Percentiles rank a stretch among this genome's conserved stretches.
phyloP scores from a whole-genome alignment of 2,888 invertebrate species.

The Cephus sareptanus region DNA sequence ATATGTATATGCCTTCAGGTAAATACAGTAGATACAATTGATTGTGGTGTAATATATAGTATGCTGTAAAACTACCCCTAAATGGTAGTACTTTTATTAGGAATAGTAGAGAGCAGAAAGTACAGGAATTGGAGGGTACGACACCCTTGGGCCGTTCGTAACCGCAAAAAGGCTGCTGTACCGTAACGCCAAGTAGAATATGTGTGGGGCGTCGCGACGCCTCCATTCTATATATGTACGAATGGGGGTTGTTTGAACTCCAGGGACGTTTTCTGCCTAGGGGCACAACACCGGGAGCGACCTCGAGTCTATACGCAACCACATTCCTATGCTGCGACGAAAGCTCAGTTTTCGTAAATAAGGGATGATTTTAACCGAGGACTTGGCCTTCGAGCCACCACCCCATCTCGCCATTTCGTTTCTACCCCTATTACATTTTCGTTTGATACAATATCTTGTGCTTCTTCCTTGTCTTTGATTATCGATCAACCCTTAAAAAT shows the following conservation, averaged over 20 bases:
- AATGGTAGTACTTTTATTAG: not conserved
- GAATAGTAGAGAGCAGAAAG: not conserved
- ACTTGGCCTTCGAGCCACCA: conserved; percentile 14
- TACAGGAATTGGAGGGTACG: not conserved
- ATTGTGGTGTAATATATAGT: not conserved
- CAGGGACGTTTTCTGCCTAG: not conserved
- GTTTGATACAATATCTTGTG: not conserved
- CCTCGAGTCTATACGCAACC: not conserved
- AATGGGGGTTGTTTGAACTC: conserved; percentile 3
- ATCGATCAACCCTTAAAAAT: not conserved
- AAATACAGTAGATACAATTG: not conserved
- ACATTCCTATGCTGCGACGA: not conserved
- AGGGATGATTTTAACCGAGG: conserved; percentile 21
- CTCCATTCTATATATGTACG: not conserved
- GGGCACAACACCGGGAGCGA: not conserved
- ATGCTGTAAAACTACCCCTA: not conserved
- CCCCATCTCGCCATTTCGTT: not conserved
- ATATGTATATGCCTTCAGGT: too few relatives aligned
- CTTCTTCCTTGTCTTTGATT: not conserved
- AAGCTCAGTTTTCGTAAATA: conserved; percentile 24
- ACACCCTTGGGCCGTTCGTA: not conserved
- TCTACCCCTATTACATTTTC: not conserved
- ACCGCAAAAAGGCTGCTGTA: conserved; percentile 1
- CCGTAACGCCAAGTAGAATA: not conserved
- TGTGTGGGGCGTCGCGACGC: not conserved